phyloP scores from a whole-genome alignment of 2,888 invertebrate genomes.

The Magallana nippona region DNA sequence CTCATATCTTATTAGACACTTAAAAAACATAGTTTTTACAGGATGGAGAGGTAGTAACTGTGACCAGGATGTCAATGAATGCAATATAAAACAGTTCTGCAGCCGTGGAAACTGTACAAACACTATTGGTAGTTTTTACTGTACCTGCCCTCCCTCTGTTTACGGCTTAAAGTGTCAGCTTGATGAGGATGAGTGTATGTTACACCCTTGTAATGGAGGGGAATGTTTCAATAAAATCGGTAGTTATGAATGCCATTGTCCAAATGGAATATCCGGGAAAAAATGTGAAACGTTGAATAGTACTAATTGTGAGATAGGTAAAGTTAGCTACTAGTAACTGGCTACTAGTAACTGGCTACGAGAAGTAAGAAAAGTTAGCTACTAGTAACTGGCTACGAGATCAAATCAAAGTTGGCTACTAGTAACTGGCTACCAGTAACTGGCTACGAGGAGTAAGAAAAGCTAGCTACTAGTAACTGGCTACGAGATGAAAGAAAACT shows the following conservation, averaged over 20 bases:
- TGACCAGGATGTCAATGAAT: conserved; percentile 22
- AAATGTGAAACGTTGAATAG: conserved; percentile 38
- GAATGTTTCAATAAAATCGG: conserved; percentile 39
- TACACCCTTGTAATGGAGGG: conserved; percentile 23
- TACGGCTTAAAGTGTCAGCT: conserved; percentile 36
- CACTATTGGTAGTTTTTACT: conserved; percentile 26
- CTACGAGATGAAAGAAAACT: too few species aligned
- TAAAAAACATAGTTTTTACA: background rate
- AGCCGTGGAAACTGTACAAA: conserved; percentile 1
- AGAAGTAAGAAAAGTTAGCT: too few species aligned
- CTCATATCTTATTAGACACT: too few species aligned
- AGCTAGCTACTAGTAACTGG: too few species aligned
- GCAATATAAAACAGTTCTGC: background rate
- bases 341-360: too few species aligned
- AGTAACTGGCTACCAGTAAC: too few species aligned
- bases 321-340: too few species aligned
- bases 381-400: too few species aligned
- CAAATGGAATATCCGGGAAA: conserved; percentile 22
- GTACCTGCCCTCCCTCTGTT: conserved; percentile 7
- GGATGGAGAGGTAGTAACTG: conserved; percentile 22
- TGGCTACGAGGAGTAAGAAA: too few species aligned
- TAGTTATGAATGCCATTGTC: conserved; percentile 40
- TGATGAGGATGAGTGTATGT: conserved; percentile 42
- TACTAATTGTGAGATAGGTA: too few species aligned
- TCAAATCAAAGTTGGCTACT: too few species aligned